These are phyloP conservation scores for Galaxias olidus DNA, from an alignment of 2,797 vertebrate species.

Conservation along the genomic window DNA sequence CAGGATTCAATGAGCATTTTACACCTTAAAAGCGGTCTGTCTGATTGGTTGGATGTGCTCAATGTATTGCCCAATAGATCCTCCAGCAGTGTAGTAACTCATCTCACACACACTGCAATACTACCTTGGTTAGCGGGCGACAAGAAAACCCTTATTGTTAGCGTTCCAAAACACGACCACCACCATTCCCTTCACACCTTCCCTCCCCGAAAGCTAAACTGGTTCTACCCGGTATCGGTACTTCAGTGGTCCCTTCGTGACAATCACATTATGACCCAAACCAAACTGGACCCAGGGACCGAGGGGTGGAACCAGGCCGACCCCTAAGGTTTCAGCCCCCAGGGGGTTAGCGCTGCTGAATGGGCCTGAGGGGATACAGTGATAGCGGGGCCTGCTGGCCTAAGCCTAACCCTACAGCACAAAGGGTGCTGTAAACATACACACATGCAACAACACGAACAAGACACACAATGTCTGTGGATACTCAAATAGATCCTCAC, in stretches of 20 bases:
- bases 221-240: constrained; percentile 55
- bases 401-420: constrained; percentile 46
- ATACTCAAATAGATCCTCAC: constrained; percentile 13
- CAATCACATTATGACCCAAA: constrained; percentile 68
- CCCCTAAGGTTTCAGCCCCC: constrained; percentile 1
- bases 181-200: too few relatives aligned
- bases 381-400: neutral
- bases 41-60: too few relatives aligned
- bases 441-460: too few relatives aligned
- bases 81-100: too few relatives aligned
- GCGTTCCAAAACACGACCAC: too few relatives aligned
- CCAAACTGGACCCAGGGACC: constrained; percentile 60
- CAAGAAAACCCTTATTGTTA: too few relatives aligned
- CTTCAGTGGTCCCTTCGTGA: constrained; percentile 58
- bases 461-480: constrained; percentile 13
- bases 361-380: neutral
- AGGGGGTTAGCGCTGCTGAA: constrained; percentile 20
- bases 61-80: too few relatives aligned
- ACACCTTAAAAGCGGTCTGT: too few relatives aligned
- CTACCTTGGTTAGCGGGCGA: too few relatives aligned
- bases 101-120: too few relatives aligned
- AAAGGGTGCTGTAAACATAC: constrained; percentile 62
- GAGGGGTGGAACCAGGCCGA: constrained; percentile 46
- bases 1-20: too few relatives aligned
- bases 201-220: neutral